phyloP scores from a whole-genome alignment of 1,140 invertebrate genomes.

The Bathynomus jamesi region DNA sequence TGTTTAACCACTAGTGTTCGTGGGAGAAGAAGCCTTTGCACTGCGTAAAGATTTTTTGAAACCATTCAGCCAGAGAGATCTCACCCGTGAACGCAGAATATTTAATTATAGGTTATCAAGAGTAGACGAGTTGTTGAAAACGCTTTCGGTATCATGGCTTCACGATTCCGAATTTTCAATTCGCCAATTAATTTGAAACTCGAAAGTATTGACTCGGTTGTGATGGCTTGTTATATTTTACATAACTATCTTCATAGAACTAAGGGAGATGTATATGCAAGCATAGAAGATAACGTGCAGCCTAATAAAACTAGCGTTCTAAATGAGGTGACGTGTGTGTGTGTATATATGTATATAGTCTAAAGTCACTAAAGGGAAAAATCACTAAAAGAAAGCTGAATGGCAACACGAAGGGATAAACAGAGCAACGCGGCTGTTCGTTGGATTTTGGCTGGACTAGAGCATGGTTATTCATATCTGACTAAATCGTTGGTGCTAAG shows the following conservation, averaged over 20 bases:
- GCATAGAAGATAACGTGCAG: not conserved
- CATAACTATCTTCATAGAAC: slow-evolving; percentile 5
- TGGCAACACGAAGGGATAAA: too few relatives aligned
- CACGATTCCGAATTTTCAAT: slow-evolving; percentile 1
- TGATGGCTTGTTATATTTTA: slow-evolving; percentile 7
- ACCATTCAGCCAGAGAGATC: not conserved
- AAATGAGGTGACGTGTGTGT: too few relatives aligned
- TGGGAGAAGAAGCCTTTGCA: slow-evolving; percentile 10
- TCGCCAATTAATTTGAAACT: not conserved
- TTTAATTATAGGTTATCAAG: slow-evolving; percentile 16
- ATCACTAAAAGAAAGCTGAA: too few relatives aligned
- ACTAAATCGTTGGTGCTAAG: too few relatives aligned
- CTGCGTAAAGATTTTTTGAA: slow-evolving; percentile 1
- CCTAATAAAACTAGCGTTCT: too few relatives aligned
- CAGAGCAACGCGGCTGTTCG: too few relatives aligned
- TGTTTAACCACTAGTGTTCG: not conserved
- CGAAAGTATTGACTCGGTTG: not conserved
- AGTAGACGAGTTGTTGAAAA: slow-evolving; percentile 4
- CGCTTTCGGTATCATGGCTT: slow-evolving; percentile 9
- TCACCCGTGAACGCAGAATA: not conserved
- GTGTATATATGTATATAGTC: too few relatives aligned
- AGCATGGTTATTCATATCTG: too few relatives aligned
- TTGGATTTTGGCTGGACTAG: too few relatives aligned
- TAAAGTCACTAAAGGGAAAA: too few relatives aligned
- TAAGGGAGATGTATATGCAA: not conserved